A percentile compares a stretch with the other conserved stretches of the same genome.
Conservation (phyloP, 2,888 invertebrate species). For the Mactromeris polynyma region DNA sequence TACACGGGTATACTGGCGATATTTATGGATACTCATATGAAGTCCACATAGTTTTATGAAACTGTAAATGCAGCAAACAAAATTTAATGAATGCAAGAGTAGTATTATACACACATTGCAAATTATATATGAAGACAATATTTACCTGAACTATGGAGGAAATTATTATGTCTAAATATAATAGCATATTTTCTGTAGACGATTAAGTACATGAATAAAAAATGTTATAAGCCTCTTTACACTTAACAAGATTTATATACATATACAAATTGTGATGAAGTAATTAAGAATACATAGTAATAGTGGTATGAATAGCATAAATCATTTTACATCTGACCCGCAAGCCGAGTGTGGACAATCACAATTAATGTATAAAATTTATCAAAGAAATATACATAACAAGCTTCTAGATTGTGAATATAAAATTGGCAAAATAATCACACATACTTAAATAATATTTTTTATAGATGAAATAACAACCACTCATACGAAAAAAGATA, state of each 20-base stretch:
- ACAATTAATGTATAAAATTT: constrained; percentile 7
- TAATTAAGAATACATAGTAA: neutral
- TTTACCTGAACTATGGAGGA: too few species aligned
- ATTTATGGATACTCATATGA: too few species aligned
- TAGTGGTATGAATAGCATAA: neutral
- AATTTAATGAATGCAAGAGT: too few species aligned
- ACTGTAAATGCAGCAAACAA: too few species aligned
- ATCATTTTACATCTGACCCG: constrained; percentile 2
- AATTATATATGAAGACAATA: too few species aligned
- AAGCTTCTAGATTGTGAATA: constrained; percentile 18
- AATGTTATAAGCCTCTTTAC: neutral
- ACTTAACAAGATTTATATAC: neutral
- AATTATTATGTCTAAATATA: neutral
- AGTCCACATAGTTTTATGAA: too few species aligned
- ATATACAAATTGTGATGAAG: neutral
- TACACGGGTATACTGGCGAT: too few species aligned
- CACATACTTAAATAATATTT: constrained; percentile 6
- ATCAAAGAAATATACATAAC: constrained; percentile 12
- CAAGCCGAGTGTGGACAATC: neutral
- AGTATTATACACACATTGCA: too few species aligned
- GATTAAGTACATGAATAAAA: neutral
- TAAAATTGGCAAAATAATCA: constrained; percentile 19
- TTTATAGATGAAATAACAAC: neutral
- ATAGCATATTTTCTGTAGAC: too few species aligned
- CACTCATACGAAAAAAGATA: neutral